phyloP scores from a whole-genome alignment of 2,888 invertebrate genomes.

The Torymus auratus region DNA sequence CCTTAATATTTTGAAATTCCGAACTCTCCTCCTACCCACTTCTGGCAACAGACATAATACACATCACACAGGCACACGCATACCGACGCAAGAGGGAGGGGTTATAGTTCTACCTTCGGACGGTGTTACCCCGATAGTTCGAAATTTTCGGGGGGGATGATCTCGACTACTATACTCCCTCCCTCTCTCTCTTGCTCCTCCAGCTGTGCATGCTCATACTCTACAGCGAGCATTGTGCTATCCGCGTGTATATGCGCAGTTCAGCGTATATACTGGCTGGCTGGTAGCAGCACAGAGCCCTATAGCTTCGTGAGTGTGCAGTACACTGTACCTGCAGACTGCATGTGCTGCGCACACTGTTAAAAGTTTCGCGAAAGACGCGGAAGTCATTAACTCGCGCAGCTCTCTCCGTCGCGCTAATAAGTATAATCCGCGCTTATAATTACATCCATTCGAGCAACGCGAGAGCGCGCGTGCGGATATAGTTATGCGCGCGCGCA shows the following conservation, averaged over 20 bases:
- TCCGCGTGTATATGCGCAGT: too few relatives aligned
- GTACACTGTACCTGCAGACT: background rate
- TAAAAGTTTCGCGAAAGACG: conserved; percentile 49
- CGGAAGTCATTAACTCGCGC: conserved; percentile 53
- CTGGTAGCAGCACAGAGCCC: too few relatives aligned
- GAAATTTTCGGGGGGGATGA: conserved; percentile 37
- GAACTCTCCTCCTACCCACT: background rate
- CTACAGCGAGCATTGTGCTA: too few relatives aligned
- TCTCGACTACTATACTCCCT: too few relatives aligned
- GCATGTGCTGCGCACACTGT: background rate
- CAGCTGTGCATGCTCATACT: too few relatives aligned
- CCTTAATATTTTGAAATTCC: conserved; percentile 56
- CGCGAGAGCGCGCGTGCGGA: conserved; percentile 4
- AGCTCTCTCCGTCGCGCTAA: conserved; percentile 25
- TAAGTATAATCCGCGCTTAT: conserved; percentile 54
- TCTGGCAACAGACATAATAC: background rate
- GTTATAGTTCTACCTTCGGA: too few relatives aligned
- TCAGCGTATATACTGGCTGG: background rate
- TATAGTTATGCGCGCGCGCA: conserved; percentile 36
- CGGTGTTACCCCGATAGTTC: conserved; percentile 13
- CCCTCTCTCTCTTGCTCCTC: too few relatives aligned
- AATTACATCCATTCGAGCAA: conserved; percentile 49
- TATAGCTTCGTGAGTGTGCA: too few relatives aligned
- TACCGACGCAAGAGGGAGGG: too few relatives aligned
- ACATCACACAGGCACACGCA: background rate